Conservation (phyloP, 2,888 invertebrate genomes). For the Cantharis rufa region DNA sequence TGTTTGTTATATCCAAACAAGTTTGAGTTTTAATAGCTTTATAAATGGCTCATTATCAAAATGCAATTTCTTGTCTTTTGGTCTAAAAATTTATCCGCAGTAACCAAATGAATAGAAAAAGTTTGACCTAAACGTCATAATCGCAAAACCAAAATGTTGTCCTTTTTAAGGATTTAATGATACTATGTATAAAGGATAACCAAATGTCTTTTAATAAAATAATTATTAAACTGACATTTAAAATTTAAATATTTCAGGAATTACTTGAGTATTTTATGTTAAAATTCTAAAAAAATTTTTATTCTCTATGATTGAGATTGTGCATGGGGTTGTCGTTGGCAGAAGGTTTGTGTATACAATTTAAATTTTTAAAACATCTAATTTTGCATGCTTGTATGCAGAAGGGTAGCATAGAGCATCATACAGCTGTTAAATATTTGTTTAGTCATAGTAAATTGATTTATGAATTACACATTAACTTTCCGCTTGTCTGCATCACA, state of each 20-base stretch:
- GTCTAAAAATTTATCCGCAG: no score
- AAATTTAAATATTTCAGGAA: not conserved
- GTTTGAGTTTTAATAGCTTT: no score
- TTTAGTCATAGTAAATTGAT: slow-evolving; percentile 25
- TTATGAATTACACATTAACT: slow-evolving; percentile 20
- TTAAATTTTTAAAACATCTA: slow-evolving; percentile 24
- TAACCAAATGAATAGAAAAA: no score
- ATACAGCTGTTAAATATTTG: slow-evolving; percentile 26
- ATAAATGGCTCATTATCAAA: no score
- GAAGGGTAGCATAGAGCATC: slow-evolving; percentile 3
- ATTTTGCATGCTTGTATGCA: slow-evolving; percentile 18
- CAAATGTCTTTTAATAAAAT: no score
- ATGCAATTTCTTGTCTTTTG: no score
- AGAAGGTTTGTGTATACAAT: slow-evolving; percentile 21
- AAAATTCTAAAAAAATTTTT: not conserved
- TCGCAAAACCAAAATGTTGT: no score
- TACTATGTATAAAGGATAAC: no score
- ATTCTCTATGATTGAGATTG: slow-evolving; percentile 1
- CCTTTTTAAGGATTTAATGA: no score
- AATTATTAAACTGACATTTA: not conserved
- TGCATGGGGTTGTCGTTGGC: slow-evolving; percentile 12
- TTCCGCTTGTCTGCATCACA: slow-evolving; percentile 3
- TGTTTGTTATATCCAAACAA: no score
- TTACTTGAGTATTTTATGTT: not conserved
- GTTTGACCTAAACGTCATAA: no score